phyloP scores from a whole-genome alignment of 1,140 invertebrate species.

The Bombus breviceps region DNA sequence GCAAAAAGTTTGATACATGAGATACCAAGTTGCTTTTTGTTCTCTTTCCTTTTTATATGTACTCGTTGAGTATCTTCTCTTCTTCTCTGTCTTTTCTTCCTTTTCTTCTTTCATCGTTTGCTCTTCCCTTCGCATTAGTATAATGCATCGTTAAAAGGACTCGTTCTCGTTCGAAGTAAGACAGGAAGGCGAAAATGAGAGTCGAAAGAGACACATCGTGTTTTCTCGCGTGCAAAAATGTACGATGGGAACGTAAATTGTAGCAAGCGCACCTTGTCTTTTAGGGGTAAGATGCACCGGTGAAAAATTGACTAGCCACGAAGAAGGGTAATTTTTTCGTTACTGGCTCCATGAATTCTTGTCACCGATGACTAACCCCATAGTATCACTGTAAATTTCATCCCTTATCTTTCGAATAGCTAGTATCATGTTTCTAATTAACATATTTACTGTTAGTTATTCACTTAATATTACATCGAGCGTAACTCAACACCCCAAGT shows the following conservation, averaged over 20 bases:
- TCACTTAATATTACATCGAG: no score
- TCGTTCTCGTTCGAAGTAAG: neutral
- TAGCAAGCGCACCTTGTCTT: neutral
- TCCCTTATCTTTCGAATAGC: no score
- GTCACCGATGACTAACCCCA: neutral
- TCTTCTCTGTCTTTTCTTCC: neutral
- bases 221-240: neutral
- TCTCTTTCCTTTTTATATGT: neutral
- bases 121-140: slow-evolving; percentile 19
- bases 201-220: neutral
- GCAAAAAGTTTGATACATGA: no score
- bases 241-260: neutral
- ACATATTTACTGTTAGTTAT: no score
- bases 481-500: no score
- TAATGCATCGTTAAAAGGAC: slow-evolving; percentile 32
- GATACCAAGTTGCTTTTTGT: no score
- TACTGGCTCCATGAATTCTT: neutral
- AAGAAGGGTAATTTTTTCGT: neutral
- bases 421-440: no score
- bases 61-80: neutral
- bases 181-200: no score
- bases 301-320: neutral
- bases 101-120: neutral
- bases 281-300: neutral
- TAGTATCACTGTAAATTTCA: no score